phyloP scores from a whole-genome alignment of 2,797 vertebrate genomes.

The Crenuchus spilurus region DNA sequence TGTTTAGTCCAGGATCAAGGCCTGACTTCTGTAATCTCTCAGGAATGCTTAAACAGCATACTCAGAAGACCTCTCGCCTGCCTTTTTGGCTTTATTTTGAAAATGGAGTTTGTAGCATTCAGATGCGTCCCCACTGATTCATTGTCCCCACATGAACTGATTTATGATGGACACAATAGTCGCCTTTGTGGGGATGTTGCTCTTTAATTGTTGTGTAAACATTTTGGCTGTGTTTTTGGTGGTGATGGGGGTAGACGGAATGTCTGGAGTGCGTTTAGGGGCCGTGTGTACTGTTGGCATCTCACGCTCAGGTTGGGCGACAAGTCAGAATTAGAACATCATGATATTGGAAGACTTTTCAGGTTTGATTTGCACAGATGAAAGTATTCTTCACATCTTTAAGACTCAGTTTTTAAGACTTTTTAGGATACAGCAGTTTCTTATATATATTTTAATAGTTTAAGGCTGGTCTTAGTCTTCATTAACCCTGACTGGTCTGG shows the following conservation, averaged over 20 bases:
- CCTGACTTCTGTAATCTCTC: slow-evolving; percentile 18
- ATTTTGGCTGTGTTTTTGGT: slow-evolving; percentile 22
- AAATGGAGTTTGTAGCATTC: slow-evolving; percentile 29
- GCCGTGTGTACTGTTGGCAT: not conserved
- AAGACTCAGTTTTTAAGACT: too few species aligned
- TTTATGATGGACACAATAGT: slow-evolving; percentile 42
- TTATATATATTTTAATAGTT: too few species aligned
- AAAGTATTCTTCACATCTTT: too few species aligned
- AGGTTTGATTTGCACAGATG: too few species aligned
- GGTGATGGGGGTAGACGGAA: not conserved
- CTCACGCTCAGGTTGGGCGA: too few species aligned
- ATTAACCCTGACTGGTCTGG: too few species aligned
- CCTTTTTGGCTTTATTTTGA: slow-evolving; percentile 16
- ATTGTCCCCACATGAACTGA: slow-evolving; percentile 28
- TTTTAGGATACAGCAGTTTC: too few species aligned
- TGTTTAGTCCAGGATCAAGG: slow-evolving; percentile 46
- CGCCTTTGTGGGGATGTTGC: slow-evolving; percentile 18
- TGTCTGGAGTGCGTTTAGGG: slow-evolving; percentile 6
- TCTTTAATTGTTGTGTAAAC: slow-evolving; percentile 51
- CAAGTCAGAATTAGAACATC: too few species aligned
- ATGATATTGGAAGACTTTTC: too few species aligned
- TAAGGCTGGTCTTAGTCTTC: too few species aligned
- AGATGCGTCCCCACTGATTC: slow-evolving; percentile 21
- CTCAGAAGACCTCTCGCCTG: slow-evolving; percentile 1
- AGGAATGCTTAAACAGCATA: slow-evolving; percentile 31